A percentile compares a stretch with the other conserved stretches of the same genome.
Conservation (phyloP, 2,113 vertebrate genomes). For the Tragelaphus strepsiceros region DNA sequence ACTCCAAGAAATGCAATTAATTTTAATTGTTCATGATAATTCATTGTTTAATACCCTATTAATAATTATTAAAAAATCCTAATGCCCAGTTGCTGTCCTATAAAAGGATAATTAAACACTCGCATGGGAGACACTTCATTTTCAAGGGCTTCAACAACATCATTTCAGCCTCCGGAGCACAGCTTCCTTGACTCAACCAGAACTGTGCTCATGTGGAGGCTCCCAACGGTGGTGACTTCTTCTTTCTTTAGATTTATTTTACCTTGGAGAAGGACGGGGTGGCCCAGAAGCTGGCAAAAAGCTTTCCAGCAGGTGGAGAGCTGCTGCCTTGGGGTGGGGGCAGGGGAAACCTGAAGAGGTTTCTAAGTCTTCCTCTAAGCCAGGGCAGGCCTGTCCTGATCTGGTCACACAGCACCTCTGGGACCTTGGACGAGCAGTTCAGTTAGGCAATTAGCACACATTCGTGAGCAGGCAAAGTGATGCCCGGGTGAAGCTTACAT, state of each 20-base stretch:
- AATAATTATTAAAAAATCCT: constrained; percentile 70
- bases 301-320: fast-evolving
- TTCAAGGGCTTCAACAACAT: constrained; percentile 14
- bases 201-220: fast-evolving
- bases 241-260: background rate
- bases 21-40: constrained; percentile 81
- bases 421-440: background rate
- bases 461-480: background rate
- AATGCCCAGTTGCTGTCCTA: constrained; percentile 68
- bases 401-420: background rate
- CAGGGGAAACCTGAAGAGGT: background rate
- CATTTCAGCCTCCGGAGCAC: background rate
- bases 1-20: constrained; percentile 81
- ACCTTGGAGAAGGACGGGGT: background rate
- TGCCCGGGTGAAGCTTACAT: too few species aligned
- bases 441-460: background rate
- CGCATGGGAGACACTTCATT: constrained; percentile 54
- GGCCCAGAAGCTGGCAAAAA: background rate
- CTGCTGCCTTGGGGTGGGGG: background rate
- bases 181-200: background rate
- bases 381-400: background rate
- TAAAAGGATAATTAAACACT: constrained; percentile 77
- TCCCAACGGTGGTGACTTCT: background rate
- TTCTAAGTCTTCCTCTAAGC: background rate
- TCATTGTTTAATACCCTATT: constrained; percentile 81